Evolutionary conservation across 2,888 invertebrate genomes (phyloP), one percentile per base, ranked within the genome.

Genomic region (Drosophila falleni): DNA sequence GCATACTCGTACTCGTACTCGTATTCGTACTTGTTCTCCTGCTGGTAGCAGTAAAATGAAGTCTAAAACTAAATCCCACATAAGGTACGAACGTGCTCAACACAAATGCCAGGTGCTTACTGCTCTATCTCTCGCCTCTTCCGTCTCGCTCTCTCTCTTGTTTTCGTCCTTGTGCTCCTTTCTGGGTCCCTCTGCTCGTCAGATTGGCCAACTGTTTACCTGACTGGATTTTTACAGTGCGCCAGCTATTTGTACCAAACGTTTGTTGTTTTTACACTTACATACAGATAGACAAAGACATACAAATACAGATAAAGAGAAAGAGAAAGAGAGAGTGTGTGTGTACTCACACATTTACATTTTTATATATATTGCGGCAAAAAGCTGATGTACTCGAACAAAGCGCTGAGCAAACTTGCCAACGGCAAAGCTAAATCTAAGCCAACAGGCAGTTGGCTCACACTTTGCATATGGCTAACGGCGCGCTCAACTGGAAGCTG

Each of bases 1-100:
- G 81, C 73, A 50, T 16, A 33, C 35, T 47, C 44, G 55, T n/a
- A n/a, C 13, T 35, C 35, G 47, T 35, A 11, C 11, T 11, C 72
- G 26, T 26, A 19, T 15, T 37, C 44, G 39, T 16, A 47, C 26
- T n/a, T n/a, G n/a, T n/a, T n/a, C n/a, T n/a, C n/a, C n/a, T n/a
- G n/a, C n/a, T 47, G 35, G 62, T 19, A 15, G 67, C 75, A 87
- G 87, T 87, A 86, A 87, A 86, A 86, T 86, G 85, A 86, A 84
- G 86, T 87, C 87, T 87, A 87, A 86, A 81, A 80, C 86, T 76
- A 89, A 89, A 89, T 89, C 89, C 81, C 84, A 84, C 73, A 86
- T 89, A 89, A 89, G 90, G 79, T 87, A 79, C 76, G 83, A 90
- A 89, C 89, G 90, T 89, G 90, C 90, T 90, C 82, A 81, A 81